Percentiles rank a stretch among this genome's conserved stretches.
phyloP scores from a whole-genome alignment of 2,113 vertebrate species.

The Odontesthes bonariensis region DNA sequence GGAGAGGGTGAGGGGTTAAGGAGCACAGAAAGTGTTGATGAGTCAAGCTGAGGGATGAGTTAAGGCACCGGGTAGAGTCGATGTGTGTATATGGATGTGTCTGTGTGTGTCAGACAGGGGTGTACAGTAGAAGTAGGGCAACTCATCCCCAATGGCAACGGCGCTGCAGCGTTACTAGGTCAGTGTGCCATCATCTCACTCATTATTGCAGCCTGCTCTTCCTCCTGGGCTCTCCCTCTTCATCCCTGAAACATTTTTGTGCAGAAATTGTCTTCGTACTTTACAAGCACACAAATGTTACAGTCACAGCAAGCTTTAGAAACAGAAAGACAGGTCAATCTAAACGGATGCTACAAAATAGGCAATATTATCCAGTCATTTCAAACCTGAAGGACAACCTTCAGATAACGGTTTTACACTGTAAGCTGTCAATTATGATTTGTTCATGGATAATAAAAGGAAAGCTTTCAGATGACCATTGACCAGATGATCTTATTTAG shows the following conservation, averaged over 20 bases:
- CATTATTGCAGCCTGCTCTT: constrained; percentile 65
- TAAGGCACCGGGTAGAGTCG: neutral
- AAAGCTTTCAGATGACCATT: too few relatives aligned
- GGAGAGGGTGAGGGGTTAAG: constrained; percentile 37
- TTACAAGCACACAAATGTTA: neutral
- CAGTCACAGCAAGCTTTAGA: neutral
- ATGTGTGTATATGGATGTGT: constrained; percentile 36
- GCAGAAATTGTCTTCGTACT: constrained; percentile 13
- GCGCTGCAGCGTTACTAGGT: constrained; percentile 77
- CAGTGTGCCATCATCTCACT: constrained; percentile 82
- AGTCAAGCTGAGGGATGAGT: constrained; percentile 28
- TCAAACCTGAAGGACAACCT: too few relatives aligned
- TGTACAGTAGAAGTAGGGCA: constrained; percentile 68
- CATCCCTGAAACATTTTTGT: constrained; percentile 42
- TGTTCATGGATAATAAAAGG: too few relatives aligned
- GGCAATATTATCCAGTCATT: neutral
- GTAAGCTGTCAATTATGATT: too few relatives aligned
- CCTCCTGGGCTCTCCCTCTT: constrained; percentile 47
- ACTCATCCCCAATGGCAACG: constrained; percentile 64
- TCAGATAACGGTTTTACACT: too few relatives aligned
- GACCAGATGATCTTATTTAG: too few relatives aligned
- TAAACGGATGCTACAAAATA: neutral
- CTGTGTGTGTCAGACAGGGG: constrained; percentile 45
- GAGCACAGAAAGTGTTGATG: constrained; percentile 18
- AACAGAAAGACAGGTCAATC: neutral